Evolutionary conservation across 2,113 vertebrate genomes (phyloP).

Genomic region (Zonotrichia leucophrys): DNA sequence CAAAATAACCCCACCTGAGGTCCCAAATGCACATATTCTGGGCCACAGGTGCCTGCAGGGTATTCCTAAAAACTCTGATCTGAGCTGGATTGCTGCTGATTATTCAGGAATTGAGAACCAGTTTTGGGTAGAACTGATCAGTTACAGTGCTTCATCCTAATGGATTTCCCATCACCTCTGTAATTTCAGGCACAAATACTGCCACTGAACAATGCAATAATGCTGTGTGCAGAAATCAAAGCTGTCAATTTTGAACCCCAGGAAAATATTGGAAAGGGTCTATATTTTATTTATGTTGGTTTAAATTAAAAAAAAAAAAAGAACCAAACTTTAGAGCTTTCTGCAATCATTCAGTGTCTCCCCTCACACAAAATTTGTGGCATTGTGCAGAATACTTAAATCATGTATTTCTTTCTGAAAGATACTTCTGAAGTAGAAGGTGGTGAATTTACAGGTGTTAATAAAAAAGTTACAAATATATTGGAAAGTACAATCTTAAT

Average conservation of each 20-base stretch:
- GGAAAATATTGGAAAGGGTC: not conserved
- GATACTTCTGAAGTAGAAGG: not conserved
- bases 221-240: not conserved
- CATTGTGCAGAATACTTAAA: not conserved
- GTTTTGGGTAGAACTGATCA: not conserved
- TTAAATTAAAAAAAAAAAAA: not conserved
- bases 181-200: not conserved
- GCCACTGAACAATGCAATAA: not conserved
- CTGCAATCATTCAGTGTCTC: not conserved
- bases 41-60: fast-evolving
- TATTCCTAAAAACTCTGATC: not conserved
- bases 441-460: not conserved
- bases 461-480: not conserved
- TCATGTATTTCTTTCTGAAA: not conserved
- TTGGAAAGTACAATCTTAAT: not conserved
- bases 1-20: not conserved
- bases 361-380: not conserved
- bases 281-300: not conserved
- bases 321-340: not conserved
- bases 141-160: not conserved
- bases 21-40: not conserved
- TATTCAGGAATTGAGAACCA: not conserved
- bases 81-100: not conserved
- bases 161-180: not conserved
- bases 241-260: not conserved